Evolutionary conservation across 2,888 invertebrate genomes (phyloP).

Genomic region (Rotaria macrura): DNA sequence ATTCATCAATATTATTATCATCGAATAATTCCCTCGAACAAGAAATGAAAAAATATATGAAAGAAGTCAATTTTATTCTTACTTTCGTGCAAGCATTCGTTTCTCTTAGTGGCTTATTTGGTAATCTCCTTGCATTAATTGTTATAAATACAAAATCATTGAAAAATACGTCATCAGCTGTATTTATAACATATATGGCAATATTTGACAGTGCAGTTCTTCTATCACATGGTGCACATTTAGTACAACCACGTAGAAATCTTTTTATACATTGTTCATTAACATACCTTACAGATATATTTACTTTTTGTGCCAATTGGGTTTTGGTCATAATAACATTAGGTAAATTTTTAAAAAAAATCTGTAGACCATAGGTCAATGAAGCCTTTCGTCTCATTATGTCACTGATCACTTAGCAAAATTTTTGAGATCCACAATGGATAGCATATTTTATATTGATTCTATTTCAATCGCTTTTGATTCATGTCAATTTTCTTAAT

Average conservation of each 20-base stretch:
- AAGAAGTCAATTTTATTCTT: neutral
- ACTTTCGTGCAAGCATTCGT: neutral
- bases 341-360: no score
- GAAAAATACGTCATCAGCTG: neutral
- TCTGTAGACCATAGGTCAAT: no score
- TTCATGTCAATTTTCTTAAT: no score
- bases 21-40: neutral
- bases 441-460: no score
- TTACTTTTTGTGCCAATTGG: neutral
- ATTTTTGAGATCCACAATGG: no score
- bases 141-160: neutral
- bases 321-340: neutral
- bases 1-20: neutral
- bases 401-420: no score
- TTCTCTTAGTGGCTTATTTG: neutral
- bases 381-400: no score
- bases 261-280: neutral
- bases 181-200: neutral
- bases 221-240: neutral
- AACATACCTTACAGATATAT: neutral
- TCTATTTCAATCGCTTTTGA: no score
- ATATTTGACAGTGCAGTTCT: neutral
- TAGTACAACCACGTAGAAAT: neutral
- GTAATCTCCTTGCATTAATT: neutral
- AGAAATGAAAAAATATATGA: neutral